Conservation (phyloP, 2,888 invertebrate genomes). For the Phasia obesa region DNA sequence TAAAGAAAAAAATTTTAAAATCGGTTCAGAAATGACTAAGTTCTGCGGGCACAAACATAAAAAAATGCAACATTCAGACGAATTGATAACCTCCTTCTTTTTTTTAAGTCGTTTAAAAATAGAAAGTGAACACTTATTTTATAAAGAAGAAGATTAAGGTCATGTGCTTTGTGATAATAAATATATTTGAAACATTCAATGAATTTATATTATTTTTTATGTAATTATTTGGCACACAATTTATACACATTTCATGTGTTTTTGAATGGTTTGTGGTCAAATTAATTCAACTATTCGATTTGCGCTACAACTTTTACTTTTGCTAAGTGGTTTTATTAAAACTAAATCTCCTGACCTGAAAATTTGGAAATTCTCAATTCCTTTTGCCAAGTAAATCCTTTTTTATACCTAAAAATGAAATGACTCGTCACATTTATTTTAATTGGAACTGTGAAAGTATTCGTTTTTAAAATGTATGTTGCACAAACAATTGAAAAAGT, state of each 20-base stretch:
- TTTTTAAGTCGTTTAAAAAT: too few relatives aligned
- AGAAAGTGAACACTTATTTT: too few relatives aligned
- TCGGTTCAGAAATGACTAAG: too few relatives aligned
- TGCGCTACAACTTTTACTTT: conserved; percentile 19
- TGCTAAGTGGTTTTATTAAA: background rate
- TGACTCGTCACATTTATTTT: conserved; percentile 41
- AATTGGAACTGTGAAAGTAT: conserved; percentile 47
- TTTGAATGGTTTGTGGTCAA: background rate
- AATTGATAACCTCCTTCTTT: too few relatives aligned
- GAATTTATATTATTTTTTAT: too few relatives aligned
- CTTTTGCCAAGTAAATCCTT: background rate
- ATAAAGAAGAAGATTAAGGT: too few relatives aligned
- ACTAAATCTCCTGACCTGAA: conserved; percentile 23
- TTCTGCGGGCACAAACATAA: too few relatives aligned
- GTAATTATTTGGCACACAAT: too few relatives aligned
- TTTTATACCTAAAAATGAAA: conserved; percentile 17
- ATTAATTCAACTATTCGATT: background rate
- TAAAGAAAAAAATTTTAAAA: too few relatives aligned
- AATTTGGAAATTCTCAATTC: conserved; percentile 1
- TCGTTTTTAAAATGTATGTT: conserved; percentile 20
- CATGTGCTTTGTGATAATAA: too few relatives aligned
- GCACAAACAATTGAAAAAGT: conserved; percentile 47
- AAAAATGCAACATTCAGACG: too few relatives aligned
- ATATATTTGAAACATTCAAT: too few relatives aligned
- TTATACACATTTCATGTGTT: background rate